Evolutionary conservation across 2,797 vertebrate genomes (phyloP), one percentile per base, ranked within the genome.

Genomic region (Petrocephalus sullivani): DNA sequence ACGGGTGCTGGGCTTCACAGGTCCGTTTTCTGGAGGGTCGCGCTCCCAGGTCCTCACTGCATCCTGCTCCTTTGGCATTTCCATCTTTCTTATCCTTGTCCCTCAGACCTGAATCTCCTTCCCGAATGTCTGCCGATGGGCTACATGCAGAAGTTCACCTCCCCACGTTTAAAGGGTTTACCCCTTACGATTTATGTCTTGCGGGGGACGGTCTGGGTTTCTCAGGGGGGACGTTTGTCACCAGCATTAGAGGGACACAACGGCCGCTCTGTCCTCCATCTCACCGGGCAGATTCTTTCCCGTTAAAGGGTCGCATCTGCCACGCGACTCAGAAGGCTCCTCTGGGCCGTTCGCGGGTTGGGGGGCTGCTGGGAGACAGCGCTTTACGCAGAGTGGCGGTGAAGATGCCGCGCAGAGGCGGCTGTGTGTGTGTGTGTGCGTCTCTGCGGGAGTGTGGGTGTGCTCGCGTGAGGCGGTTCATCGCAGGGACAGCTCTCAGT

Each of bases 1-100:
- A 87, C 53, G 41, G 88, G 87, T 85, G 88, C 85, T 88, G 64
- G 81, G 82, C 16, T 3, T 53, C 21, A 28, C 28, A 12, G 28
- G 21, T 54, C 54, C 4, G 75, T 75, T 88, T 87, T 41, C 81
- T n/a, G 19, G 21, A 53, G 61, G 60, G 86, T 61, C 86, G 12
- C 4, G 71, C 85, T 57, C 88, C 89, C 88, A 21, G 85, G 88
- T 89, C 2, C 33, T 91, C 88, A 67, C 33, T 85, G 23, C 14
- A 37, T 41, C 54, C 37, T 19, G 1, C 23, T 33, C n/a, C 21
- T 23, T 21, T n/a, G 4, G 41, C 57, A 23, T 84, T 86, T 88
- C 89, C 61, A 82, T 89, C 37, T 75, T 75, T 7, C 54, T 12
- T 56, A 4, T 54, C 53, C 14, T 75, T 19, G 33, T 41, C 67